phyloP scores from a whole-genome alignment of 2,113 vertebrate species.

The Eudyptes chrysolophus region DNA sequence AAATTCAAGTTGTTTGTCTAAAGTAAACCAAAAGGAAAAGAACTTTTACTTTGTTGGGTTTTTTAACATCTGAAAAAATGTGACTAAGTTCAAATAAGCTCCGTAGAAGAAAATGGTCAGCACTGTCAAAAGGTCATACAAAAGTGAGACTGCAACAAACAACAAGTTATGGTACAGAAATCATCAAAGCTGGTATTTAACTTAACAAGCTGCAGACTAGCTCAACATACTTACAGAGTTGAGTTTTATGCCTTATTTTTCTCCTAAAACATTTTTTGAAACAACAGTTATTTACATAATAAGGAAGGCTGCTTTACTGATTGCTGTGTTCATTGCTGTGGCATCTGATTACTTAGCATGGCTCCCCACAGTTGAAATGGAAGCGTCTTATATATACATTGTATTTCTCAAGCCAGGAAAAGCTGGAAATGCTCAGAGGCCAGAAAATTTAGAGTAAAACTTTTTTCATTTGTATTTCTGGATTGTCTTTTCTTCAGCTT shows the following conservation, averaged over 20 bases:
- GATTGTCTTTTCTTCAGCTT: not conserved
- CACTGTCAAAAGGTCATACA: not conserved
- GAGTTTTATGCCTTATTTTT: not conserved
- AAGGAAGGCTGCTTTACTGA: not conserved
- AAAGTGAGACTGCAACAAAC: not conserved
- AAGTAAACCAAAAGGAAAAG: slow-evolving; percentile 12
- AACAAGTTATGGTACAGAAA: not conserved
- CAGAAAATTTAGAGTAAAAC: not conserved
- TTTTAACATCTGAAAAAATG: not conserved
- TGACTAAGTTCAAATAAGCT: not conserved
- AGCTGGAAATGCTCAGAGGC: not conserved
- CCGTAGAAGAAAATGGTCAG: not conserved
- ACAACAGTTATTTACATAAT: not conserved
- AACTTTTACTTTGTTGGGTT: not conserved
- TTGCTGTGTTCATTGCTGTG: not conserved
- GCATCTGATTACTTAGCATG: not conserved
- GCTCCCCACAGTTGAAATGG: not conserved
- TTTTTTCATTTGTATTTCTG: not conserved
- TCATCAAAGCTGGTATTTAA: not conserved
- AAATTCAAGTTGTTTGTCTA: not conserved
- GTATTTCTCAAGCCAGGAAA: not conserved
- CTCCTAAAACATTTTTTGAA: not conserved
- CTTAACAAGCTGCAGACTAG: not conserved
- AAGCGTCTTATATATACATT: not conserved
- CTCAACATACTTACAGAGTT: not conserved